phyloP scores from a whole-genome alignment of 2,888 invertebrate genomes.

The Sarcophaga rosellei region DNA sequence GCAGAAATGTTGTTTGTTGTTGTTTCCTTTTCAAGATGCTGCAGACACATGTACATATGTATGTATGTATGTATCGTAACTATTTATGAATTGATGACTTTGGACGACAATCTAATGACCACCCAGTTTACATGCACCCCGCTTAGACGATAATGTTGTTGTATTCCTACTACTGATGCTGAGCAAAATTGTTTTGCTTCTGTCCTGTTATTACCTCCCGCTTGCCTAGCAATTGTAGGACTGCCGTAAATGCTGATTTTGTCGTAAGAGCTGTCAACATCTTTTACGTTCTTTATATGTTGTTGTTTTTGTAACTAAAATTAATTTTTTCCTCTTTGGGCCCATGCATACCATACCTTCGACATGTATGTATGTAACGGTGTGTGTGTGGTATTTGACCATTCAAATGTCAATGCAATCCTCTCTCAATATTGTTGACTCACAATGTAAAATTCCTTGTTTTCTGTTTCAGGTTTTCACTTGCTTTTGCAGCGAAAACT shows the following conservation, averaged over 20 bases:
- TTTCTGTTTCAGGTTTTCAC: slow-evolving; percentile 30
- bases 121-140: slow-evolving; percentile 67
- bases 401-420: slow-evolving; percentile 44
- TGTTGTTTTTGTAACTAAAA: not conserved
- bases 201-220: slow-evolving; percentile 5
- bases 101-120: slow-evolving; percentile 60
- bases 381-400: slow-evolving; percentile 56
- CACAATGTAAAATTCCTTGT: slow-evolving; percentile 2
- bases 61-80: slow-evolving; percentile 13
- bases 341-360: not conserved
- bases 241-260: slow-evolving; percentile 58
- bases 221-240: not conserved
- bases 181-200: slow-evolving; percentile 37
- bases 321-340: not conserved
- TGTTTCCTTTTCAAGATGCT: not conserved
- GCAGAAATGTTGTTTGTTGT: too few relatives aligned
- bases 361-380: not conserved
- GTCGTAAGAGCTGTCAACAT: slow-evolving; percentile 68
- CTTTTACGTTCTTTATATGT: slow-evolving; percentile 48
- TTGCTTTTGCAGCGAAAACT: not conserved
- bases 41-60: slow-evolving; percentile 22
- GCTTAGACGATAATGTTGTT: slow-evolving; percentile 61
- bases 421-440: slow-evolving; percentile 18
- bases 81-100: slow-evolving; percentile 57
- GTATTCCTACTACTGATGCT: slow-evolving; percentile 29